Evolutionary conservation across 1,140 invertebrate species (phyloP), one percentile per base, ranked within the genome.

Genomic region (Gryllus bimaculatus): DNA sequence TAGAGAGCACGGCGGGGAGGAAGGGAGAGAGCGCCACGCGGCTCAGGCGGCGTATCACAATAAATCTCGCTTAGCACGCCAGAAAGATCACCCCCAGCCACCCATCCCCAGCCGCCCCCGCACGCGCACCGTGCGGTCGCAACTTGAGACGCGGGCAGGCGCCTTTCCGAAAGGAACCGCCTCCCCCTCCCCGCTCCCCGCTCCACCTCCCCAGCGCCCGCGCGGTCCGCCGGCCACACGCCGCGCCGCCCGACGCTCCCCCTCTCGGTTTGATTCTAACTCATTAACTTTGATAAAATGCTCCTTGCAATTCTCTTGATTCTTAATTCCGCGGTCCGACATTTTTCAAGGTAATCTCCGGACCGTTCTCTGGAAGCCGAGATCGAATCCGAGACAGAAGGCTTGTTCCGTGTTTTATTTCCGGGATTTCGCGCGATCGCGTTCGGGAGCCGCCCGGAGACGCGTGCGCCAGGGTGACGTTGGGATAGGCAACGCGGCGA

Each of bases 1-100:
- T 66, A 66, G 10, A 0, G 54, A 66, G 54, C 26, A 7, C 10
- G 54, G 54, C 54, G 54, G 54, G 54, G 54, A 66, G 18, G 54
- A 0, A 66, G 54, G 2, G 54, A 7, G 54, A 7, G 10, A 13
- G 54, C 54, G 18, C 2, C 54, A 7, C 54, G 18, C 10, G 54
- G 54, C 18, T 66, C 54, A 2, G 54, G 54, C 18, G 54, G 54
- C 54, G 54, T 66, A 66, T 66, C 54, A 66, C 54, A 13, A 66
- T 66, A 66, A 66, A 66, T 66, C 54, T 66, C 54, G 54, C 54
- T 66, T 66, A 66, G 54, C 54, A 66, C 54, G 54, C 54, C 54
- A 66, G 10, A 10, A 66, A 66, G 54, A 10, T 10, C 54, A 13
- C 54, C 54, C 54, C 54, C 18, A 1, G 10, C 54, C 18, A 7